phyloP scores from a whole-genome alignment of 2,113 vertebrate species.

The Xenopus tropicalis region DNA sequence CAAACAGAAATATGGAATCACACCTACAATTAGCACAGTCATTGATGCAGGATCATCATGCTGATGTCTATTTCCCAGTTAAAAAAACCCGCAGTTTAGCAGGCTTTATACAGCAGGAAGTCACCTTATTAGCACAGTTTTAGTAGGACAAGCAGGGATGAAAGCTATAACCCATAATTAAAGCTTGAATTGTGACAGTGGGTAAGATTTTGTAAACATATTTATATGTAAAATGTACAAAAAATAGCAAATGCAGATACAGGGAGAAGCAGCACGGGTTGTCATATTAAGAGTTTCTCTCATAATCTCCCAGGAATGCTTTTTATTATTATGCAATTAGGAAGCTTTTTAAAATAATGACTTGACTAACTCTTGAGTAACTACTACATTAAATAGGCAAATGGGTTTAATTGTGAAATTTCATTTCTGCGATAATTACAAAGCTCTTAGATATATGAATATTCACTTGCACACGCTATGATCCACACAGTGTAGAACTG shows the following conservation, averaged over 20 bases:
- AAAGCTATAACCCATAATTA: slow-evolving; percentile 13
- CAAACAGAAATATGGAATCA: background rate
- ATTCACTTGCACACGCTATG: too few relatives aligned
- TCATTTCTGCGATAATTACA: slow-evolving; percentile 1
- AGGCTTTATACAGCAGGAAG: slow-evolving; percentile 20
- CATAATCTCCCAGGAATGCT: slow-evolving; percentile 1
- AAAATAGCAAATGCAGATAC: too few relatives aligned
- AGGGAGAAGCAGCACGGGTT: background rate
- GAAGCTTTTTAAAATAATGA: slow-evolving; percentile 21
- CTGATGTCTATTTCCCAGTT: background rate
- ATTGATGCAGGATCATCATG: slow-evolving; percentile 4
- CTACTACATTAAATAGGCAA: background rate
- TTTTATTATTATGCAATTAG: slow-evolving; percentile 26
- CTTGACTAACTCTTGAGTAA: slow-evolving; percentile 8
- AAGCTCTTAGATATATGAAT: background rate
- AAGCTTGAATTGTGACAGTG: background rate
- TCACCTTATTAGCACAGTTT: slow-evolving; percentile 10
- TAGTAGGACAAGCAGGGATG: background rate
- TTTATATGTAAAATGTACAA: slow-evolving; percentile 4
- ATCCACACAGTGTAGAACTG: too few relatives aligned
- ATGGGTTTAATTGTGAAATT: background rate
- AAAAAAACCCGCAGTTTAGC: slow-evolving; percentile 7
- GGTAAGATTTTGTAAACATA: slow-evolving; percentile 17
- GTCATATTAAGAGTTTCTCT: slow-evolving; percentile 3
- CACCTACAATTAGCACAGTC: background rate